Evolutionary conservation across 2,888 invertebrate species (phyloP).

Genomic region (Acleris emargana): DNA sequence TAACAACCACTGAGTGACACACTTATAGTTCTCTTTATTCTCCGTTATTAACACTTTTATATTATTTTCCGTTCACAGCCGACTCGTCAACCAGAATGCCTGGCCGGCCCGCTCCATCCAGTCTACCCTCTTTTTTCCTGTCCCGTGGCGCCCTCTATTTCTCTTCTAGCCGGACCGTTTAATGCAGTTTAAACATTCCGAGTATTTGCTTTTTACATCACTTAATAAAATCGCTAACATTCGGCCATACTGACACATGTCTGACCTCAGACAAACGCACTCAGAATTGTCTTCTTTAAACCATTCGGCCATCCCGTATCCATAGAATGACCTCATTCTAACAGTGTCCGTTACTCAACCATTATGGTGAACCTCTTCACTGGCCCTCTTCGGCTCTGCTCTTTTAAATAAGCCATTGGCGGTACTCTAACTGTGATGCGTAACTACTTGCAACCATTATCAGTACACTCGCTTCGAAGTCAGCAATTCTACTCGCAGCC

Average conservation of each 20-base stretch:
- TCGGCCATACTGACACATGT: conserved; percentile 1
- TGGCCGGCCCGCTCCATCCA: too few relatives aligned
- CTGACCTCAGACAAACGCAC: conserved; percentile 1
- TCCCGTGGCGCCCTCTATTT: too few relatives aligned
- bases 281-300: not conserved
- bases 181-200: too few relatives aligned
- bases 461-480: not conserved
- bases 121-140: too few relatives aligned
- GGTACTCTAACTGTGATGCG: too few relatives aligned
- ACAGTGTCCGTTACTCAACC: not conserved
- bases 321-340: conserved; percentile 4
- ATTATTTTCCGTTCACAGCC: too few relatives aligned
- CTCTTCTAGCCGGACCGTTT: too few relatives aligned
- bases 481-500: not conserved
- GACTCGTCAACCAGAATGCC: too few relatives aligned
- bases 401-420: too few relatives aligned
- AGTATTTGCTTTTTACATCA: not conserved
- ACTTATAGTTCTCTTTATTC: too few relatives aligned
- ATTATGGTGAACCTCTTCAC: not conserved
- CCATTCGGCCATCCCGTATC: not conserved
- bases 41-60: too few relatives aligned
- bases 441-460: not conserved
- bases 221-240: conserved; percentile 1
- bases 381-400: not conserved
- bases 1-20: too few relatives aligned